Base-by-base conservation (phyloP, 2,113 vertebrate genomes). In the Sigmodon hispidus region DNA sequence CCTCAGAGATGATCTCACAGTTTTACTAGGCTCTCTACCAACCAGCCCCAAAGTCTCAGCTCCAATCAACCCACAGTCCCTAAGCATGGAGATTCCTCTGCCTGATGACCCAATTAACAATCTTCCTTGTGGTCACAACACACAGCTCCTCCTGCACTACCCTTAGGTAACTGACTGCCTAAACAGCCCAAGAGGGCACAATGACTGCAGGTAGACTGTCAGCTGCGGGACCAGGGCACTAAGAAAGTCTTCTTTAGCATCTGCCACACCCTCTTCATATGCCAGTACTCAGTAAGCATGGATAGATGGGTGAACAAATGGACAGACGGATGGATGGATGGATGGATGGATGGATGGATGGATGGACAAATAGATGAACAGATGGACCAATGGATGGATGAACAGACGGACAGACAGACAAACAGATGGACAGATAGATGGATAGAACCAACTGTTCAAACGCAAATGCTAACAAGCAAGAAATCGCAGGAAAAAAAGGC, bases 51-150 rank as follows among this genome's bases (percentile, higher is more conserved):
- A 63, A 7, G 89, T 95, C 86, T 26, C 73, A 91, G 67, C 67
- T 65, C 73, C 73, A 26, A 1, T 80, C 48, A 90, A 73, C 79
- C 76, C 59, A 55, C 73, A n/a, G 21, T 92, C 93, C 94, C 76
- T 40, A 6, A 52, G 86, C 72, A 55, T n/a, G 17, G 84, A 61
- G 79, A 79, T 59, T 94, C 57, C 87, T 87, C 16, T 0, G 73
- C 61, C 87, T n/a, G 45, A 52, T 79, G 85, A 83, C 92, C 90
- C 93, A 94, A 81, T 94, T 83, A 88, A 52, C 91, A 36, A 52
- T 43, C n/a, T 67, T 87, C 17, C 67, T 79, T 34, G 1, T 0
- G 1, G 26, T 40, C 50, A 75, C n/a, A 52, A 40, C 40, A 29
- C 43, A 59, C 45, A 34, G 43, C 69, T 69, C 34, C 73, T 61